phyloP scores from a whole-genome alignment of 2,888 invertebrate genomes.

The Drosophila pseudotakahashii region DNA sequence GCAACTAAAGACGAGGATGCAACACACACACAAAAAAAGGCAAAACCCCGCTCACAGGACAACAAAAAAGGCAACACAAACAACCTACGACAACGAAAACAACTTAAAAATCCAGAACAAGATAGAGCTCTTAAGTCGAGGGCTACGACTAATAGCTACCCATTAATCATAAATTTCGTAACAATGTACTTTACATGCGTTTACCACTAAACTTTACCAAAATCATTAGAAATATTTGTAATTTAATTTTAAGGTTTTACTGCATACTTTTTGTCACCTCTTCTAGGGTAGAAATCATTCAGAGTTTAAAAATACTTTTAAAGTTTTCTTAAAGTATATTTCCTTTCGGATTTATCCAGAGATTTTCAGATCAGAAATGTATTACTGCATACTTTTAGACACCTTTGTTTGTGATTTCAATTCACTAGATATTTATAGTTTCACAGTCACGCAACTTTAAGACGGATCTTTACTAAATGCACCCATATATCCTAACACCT shows the following conservation, averaged over 20 bases:
- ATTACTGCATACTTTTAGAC: neutral
- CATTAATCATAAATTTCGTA: neutral
- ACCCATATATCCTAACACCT: neutral
- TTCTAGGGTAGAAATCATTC: no score
- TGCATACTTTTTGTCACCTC: no score
- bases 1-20: constrained; percentile 66
- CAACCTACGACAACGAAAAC: constrained; percentile 73
- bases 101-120: constrained; percentile 79
- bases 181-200: no score
- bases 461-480: no score
- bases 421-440: neutral
- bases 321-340: no score
- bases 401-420: neutral
- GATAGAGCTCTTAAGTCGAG: neutral
- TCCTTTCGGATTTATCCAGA: no score
- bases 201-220: no score
- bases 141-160: neutral
- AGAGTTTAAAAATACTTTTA: no score
- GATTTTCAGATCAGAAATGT: no score
- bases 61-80: constrained; percentile 58
- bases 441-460: no score
- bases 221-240: no score
- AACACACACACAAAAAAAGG: constrained; percentile 21
- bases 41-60: constrained; percentile 14
- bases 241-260: no score